phyloP scores from a whole-genome alignment of 2,888 invertebrate genomes.

The Lomographa bimaculata region DNA sequence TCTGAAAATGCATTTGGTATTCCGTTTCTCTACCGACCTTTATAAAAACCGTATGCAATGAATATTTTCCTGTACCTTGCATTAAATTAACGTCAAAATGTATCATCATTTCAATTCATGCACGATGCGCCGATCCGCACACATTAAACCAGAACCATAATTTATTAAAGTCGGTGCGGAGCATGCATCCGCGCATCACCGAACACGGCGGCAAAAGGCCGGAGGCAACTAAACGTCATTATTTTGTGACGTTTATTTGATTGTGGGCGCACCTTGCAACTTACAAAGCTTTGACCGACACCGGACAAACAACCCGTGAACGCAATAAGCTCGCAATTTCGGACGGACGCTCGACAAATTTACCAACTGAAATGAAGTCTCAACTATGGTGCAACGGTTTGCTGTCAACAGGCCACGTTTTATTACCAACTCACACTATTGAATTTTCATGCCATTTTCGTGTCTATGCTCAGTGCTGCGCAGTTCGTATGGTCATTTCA shows the following conservation, averaged over 20 bases:
- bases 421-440: slow-evolving; percentile 70
- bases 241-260: slow-evolving; percentile 59
- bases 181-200: slow-evolving; percentile 9
- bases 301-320: slow-evolving; percentile 66
- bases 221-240: slow-evolving; percentile 35
- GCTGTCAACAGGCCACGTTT: slow-evolving; percentile 74
- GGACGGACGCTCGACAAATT: slow-evolving; percentile 74
- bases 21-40: no score
- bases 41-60: no score
- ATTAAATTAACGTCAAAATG: no score
- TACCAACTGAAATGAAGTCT: slow-evolving; percentile 77
- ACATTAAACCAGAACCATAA: slow-evolving; percentile 15
- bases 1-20: no score
- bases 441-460: slow-evolving; percentile 63
- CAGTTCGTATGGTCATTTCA: slow-evolving; percentile 24
- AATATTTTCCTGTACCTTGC: no score
- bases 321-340: slow-evolving; percentile 77
- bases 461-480: slow-evolving; percentile 37
- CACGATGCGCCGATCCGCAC: slow-evolving; percentile 8
- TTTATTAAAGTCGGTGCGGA: slow-evolving; percentile 19
- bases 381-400: slow-evolving; percentile 58
- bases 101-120: slow-evolving; percentile 14
- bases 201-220: slow-evolving; percentile 15
- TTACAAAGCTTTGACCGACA: slow-evolving; percentile 75
- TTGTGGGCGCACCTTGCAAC: slow-evolving; percentile 59